These are phyloP conservation scores for Chromobotia macracanthus DNA, from an alignment of 2,797 vertebrate genomes.

Conservation along the genomic window DNA sequence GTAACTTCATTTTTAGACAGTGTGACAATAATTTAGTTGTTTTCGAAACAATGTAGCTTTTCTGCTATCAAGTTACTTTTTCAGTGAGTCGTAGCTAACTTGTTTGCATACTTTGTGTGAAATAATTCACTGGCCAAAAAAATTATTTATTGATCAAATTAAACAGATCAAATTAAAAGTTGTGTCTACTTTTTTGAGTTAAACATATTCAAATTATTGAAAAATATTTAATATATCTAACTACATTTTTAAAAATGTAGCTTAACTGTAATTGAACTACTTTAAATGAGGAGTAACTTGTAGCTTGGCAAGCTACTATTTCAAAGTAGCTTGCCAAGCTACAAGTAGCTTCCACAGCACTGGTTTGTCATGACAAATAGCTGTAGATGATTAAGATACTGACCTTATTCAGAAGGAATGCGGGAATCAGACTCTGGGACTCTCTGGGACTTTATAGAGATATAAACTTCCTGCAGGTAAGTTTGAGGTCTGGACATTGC, in stretches of 20 bases:
- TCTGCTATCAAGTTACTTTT: too few relatives aligned
- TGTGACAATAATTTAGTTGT: too few relatives aligned
- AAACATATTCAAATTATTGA: conserved; percentile 22
- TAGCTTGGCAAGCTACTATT: not conserved
- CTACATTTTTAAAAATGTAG: too few relatives aligned
- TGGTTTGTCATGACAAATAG: conserved; percentile 37
- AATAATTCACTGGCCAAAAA: too few relatives aligned
- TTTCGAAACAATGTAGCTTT: too few relatives aligned
- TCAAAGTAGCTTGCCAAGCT: not conserved
- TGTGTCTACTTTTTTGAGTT: too few relatives aligned
- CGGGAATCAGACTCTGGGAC: conserved; percentile 38
- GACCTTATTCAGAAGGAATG: conserved; percentile 54
- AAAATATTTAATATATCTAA: conserved; percentile 18
- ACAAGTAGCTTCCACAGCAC: not conserved
- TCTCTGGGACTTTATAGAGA: too few relatives aligned
- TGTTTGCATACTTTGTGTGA: too few relatives aligned
- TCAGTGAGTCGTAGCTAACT: too few relatives aligned
- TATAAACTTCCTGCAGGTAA: conserved; percentile 50
- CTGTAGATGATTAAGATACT: conserved; percentile 39
- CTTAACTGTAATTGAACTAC: conserved; percentile 20
- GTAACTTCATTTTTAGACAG: too few relatives aligned
- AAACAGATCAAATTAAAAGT: too few relatives aligned
- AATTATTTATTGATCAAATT: too few relatives aligned
- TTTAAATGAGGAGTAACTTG: conserved; percentile 18
- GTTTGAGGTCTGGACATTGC: conserved; percentile 24